These are phyloP conservation scores for Cossypha heuglini DNA, from an alignment of 2,797 vertebrate species.

Conservation along the genomic window DNA sequence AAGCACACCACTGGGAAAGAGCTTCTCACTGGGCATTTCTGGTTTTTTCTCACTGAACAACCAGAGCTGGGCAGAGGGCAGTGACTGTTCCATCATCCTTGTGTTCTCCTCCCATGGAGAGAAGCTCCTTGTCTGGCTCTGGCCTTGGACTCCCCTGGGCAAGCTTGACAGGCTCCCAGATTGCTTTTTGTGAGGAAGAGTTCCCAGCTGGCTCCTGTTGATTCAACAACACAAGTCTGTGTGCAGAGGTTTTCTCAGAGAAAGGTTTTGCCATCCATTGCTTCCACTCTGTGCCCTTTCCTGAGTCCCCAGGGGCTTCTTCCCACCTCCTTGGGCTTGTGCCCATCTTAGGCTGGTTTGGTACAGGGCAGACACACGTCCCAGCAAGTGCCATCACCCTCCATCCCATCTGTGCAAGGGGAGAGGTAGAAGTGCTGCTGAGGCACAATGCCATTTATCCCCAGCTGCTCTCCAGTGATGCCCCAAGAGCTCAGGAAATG, in stretches of 20 bases:
- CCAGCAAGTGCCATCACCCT: rapidly evolving
- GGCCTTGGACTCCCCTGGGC: not conserved
- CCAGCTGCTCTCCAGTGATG: not conserved
- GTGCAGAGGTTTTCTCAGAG: not conserved
- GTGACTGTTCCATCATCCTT: rapidly evolving
- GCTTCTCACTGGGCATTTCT: not conserved
- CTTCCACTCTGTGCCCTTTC: not conserved
- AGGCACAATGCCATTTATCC: not conserved
- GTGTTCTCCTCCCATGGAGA: not conserved
- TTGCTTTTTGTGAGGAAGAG: not conserved
- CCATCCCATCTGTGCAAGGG: not conserved
- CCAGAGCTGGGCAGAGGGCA: rapidly evolving
- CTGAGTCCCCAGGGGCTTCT: not conserved
- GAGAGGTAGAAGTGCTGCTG: rapidly evolving
- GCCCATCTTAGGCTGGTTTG: not conserved
- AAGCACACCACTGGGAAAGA: not conserved
- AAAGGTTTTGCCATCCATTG: not conserved
- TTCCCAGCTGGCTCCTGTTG: not conserved
- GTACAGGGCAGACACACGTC: not conserved
- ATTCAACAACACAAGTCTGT: not conserved
- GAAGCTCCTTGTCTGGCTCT: not conserved
- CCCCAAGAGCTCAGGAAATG: not conserved
- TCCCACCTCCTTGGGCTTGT: not conserved
- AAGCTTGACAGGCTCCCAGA: not conserved
- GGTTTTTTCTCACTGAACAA: rapidly evolving